Percentiles rank a stretch among this genome's conserved stretches.
Evolutionary conservation across 1,140 invertebrate species (phyloP).

Genomic region (Nilaparvata lugens): DNA sequence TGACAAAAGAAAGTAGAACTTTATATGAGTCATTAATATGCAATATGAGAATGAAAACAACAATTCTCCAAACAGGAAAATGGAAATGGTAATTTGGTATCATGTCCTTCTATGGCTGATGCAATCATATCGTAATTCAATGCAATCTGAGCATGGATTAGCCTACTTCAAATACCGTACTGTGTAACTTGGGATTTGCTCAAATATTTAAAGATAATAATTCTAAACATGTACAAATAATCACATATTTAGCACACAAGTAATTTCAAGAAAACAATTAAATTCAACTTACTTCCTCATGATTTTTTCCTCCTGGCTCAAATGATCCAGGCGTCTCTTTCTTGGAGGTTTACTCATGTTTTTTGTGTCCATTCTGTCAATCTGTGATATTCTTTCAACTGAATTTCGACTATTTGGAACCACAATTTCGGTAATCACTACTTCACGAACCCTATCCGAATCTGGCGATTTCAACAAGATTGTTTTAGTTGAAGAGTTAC

Average conservation of each 20-base stretch:
- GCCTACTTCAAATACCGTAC: no score
- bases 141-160: no score
- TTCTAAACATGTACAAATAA: not conserved
- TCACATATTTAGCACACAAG: not conserved
- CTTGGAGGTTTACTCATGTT: slow-evolving; percentile 34
- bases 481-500: not conserved
- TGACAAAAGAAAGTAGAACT: not conserved
- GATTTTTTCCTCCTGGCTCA: slow-evolving; percentile 73
- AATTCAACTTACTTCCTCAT: slow-evolving; percentile 63
- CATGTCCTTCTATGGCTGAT: no score
- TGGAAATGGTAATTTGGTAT: not conserved
- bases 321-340: slow-evolving; percentile 64
- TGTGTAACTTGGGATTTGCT: no score
- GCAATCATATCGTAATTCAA: no score
- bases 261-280: not conserved
- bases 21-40: not conserved
- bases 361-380: slow-evolving; percentile 1
- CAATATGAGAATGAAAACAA: not conserved
- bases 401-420: not conserved
- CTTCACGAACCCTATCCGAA: slow-evolving; percentile 22
- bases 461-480: slow-evolving; percentile 16
- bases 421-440: slow-evolving; percentile 18
- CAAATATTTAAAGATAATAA: no score
- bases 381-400: not conserved
- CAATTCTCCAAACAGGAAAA: not conserved